Percentiles rank a stretch among this genome's conserved stretches.
Evolutionary conservation across 2,113 vertebrate species (phyloP).

Genomic region (Boulengeromyrus knoepffleri): DNA sequence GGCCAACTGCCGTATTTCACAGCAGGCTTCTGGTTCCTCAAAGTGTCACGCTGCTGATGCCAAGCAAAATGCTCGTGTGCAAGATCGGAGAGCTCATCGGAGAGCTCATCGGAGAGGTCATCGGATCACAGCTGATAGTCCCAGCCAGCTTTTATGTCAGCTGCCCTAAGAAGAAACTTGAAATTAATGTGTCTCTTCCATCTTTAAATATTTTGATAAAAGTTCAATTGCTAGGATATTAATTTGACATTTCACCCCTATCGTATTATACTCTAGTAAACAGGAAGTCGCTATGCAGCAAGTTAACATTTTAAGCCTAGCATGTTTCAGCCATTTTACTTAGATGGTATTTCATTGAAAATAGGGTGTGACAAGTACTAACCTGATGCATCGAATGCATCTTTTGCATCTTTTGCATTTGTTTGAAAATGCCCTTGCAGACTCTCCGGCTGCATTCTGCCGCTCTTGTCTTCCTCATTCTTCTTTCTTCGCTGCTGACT

Average conservation of each 20-base stretch:
- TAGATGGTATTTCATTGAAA: background rate
- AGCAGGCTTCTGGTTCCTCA: background rate
- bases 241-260: background rate
- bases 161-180: background rate
- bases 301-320: background rate
- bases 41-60: background rate
- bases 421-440: background rate
- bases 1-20: background rate
- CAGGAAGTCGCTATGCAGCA: background rate
- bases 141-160: background rate
- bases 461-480: background rate
- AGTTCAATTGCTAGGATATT: background rate
- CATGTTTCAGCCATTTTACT: background rate
- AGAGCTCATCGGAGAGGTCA: background rate
- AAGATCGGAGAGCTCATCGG: too few species aligned
- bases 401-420: background rate
- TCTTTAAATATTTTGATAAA: background rate
- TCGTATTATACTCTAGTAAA: background rate
- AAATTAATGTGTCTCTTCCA: background rate
- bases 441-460: background rate
- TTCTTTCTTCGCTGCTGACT: background rate
- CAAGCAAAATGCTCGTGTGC: background rate
- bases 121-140: background rate
- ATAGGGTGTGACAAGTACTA: background rate
- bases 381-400: background rate